Evolutionary conservation across 1,140 invertebrate genomes (phyloP), one percentile per base, ranked within the genome.

Genomic region (Lineus longissimus): DNA sequence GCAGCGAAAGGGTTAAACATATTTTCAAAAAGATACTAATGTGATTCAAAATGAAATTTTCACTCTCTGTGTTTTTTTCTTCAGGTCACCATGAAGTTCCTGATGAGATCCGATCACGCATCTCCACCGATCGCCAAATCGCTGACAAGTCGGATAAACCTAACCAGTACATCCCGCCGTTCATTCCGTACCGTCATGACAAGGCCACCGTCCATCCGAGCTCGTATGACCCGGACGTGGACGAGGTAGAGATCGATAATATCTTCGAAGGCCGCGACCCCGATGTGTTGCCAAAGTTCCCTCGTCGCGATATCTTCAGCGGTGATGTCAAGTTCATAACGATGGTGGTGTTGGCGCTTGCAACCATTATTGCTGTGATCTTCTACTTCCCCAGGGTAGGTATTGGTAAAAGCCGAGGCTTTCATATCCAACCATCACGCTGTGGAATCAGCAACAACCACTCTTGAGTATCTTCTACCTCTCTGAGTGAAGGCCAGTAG

Each of bases 51-150:
- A n/a, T n/a, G n/a, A n/a, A n/a, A n/a, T n/a, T n/a, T n/a, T n/a
- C n/a, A n/a, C n/a, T n/a, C n/a, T n/a, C n/a, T n/a, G n/a, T n/a
- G n/a, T 36, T 36, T 36, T 15, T 36, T 36, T 43, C 60, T 66
- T 67, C 60, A 82, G 81, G 82, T 56, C 89, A 94, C 76, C 93
- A 95, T 75, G 88, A 92, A 82, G 85, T 94, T 61, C 91, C 90
- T 2, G 87, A 89, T 59, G 82, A 86, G 57, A 59, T 72, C 11
- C 68, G 68, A 9, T 68, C 70, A 4, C 64, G 69, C 29, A 75
- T 82, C 30, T 73, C 76, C 55, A 79, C 84, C 45, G 81, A 81
- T 0, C 74, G 85, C 29, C 85, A 85, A 71, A 86, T 88, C 33
- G 82, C 85, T 9, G 85, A 86, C 27, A 66, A 69, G 72, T 65